Base-by-base conservation (phyloP, 64 coral and sea anemone genomes). In the Stichodactyla helianthus region DNA sequence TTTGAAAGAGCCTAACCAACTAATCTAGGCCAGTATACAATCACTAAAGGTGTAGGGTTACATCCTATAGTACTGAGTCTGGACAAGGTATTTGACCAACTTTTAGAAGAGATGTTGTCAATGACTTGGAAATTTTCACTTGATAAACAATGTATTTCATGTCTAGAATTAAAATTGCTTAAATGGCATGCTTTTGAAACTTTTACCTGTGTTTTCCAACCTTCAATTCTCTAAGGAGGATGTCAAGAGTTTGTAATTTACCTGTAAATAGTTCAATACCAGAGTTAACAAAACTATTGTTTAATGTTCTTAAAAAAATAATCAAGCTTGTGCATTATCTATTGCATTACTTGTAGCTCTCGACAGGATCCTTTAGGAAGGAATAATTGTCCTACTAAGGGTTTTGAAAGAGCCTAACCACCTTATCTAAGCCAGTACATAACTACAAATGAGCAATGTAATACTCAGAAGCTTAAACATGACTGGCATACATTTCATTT, bases 171-270 rank as follows among this genome's bases (percentile, higher is more conserved):
- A 44, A 1, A 44, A 44, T 44, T 44, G 35, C 35, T 1, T 65
- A n/a, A 6, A 19, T 20, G 9, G 22, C 20, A 65, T n/a, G 0
- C 22, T n/a, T 74, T 11, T 31, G 11, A n/a, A 26, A 68, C 44
- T 28, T 59, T 76, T 79, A 99, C 97, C 97, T 95, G 93, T 99
- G 97, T 86, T 99, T 99, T 63, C 83, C 97, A 68, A 50, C 78
- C 50, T 95, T 99, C 7, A 99, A 85, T 89, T 71, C 90, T 91
- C 97, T 92, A 63, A 99, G 82, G 54, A 99, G 90, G 28, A 90
- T 60, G 67, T 99, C 97, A 50, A 99, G 88, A 52, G 97, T 95
- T 86, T 99, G 97, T 4, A 99, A 85, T 60, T 99, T 99, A 57
- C 97, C 97, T 99, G 57, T 19, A 67, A 79, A 57, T 0, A n/a